Evolutionary conservation across 2,888 invertebrate species (phyloP).

Genomic region (Cordilura impudica): DNA sequence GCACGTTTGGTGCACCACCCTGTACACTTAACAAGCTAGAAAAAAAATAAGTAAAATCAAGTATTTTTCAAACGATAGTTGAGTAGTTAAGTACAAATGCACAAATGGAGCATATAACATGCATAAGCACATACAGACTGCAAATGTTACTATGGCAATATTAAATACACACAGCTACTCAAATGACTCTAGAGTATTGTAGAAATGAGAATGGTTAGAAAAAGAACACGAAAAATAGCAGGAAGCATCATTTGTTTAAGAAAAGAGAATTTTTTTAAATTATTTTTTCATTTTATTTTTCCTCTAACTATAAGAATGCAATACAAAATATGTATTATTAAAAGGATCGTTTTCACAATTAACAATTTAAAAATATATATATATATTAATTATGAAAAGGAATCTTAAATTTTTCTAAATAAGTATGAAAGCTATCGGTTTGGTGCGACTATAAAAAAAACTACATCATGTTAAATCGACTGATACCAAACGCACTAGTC

Average conservation of each 20-base stretch:
- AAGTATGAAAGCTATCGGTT: too few species aligned
- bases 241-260: slow-evolving; percentile 45
- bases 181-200: slow-evolving; percentile 54
- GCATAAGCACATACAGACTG: slow-evolving; percentile 22
- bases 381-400: too few species aligned
- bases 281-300: not conserved
- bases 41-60: slow-evolving; percentile 39
- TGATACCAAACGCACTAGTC: too few species aligned
- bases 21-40: not conserved
- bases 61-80: slow-evolving; percentile 1
- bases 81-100: slow-evolving; percentile 32
- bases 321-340: not conserved
- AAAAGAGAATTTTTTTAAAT: slow-evolving; percentile 3
- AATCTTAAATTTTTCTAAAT: too few species aligned
- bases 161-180: slow-evolving; percentile 50
- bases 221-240: slow-evolving; percentile 10
- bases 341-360: slow-evolving; percentile 5
- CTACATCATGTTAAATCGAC: too few species aligned
- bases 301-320: not conserved
- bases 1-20: too few species aligned
- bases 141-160: slow-evolving; percentile 43
- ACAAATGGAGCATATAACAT: slow-evolving; percentile 47
- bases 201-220: slow-evolving; percentile 37
- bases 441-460: too few species aligned
- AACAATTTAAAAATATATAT: too few species aligned